A percentile compares a stretch with the other conserved stretches of the same genome.
Evolutionary conservation across 2,113 vertebrate species (phyloP).

Genomic region (Xyrauchen texanus): DNA sequence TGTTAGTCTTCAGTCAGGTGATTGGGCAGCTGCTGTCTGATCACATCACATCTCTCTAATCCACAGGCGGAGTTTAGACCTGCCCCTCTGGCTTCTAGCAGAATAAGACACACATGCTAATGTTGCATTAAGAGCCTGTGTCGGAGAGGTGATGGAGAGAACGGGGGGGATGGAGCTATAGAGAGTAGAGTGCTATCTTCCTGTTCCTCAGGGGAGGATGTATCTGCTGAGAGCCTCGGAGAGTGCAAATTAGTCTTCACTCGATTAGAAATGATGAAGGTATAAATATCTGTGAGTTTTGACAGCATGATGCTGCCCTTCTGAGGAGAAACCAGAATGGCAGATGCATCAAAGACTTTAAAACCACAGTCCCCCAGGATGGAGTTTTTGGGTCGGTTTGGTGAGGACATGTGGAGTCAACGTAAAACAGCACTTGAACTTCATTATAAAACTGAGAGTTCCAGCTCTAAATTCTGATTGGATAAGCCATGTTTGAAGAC

Average conservation of each 20-base stretch:
- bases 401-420: too few species aligned
- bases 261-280: constrained; percentile 37
- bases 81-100: constrained; percentile 8
- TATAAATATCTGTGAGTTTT: constrained; percentile 53
- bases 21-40: constrained; percentile 43
- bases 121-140: constrained; percentile 18
- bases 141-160: neutral
- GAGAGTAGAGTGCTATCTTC: constrained; percentile 13
- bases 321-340: neutral
- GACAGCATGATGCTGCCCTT: constrained; percentile 40
- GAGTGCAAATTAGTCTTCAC: constrained; percentile 31
- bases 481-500: too few species aligned
- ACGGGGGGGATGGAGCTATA: neutral
- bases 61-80: constrained; percentile 31
- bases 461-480: too few species aligned
- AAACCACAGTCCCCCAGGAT: neutral
- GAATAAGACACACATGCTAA: constrained; percentile 36
- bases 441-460: too few species aligned
- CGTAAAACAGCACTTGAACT: too few species aligned
- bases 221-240: constrained; percentile 32
- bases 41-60: constrained; percentile 30
- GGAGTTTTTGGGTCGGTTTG: neutral
- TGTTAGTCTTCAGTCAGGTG: constrained; percentile 31
- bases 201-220: constrained; percentile 19
- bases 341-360: neutral